Base-by-base conservation (phyloP, 2,888 invertebrate genomes). In the Drosophila cognata region DNA sequence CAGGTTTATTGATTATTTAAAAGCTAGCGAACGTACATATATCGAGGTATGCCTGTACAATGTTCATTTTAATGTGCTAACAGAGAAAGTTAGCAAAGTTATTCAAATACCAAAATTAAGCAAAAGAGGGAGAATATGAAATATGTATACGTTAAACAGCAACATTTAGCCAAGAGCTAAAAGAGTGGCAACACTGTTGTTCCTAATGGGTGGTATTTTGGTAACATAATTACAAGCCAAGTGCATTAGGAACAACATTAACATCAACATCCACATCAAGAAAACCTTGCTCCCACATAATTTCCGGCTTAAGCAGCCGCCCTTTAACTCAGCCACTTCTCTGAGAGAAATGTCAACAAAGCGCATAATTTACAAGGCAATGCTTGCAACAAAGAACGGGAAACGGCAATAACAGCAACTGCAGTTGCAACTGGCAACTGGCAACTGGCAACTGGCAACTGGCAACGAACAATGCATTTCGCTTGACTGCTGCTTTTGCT, bases 341-440 rank as follows among this genome's bases (percentile, higher is more conserved):
- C 71, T 52, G 65, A 68, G 33, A 74, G 83, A 66, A 87, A 77
- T 88, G 85, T 88, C 84, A 86, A 88, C 84, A 86, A 84, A 86
- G 88, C 87, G 80, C 88, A 77, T 86, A 88, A 86, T 88, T 86
- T 88, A 80, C 89, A 86, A 86, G 80, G 55, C 55, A 88, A 84
- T 71, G 82, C 77, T 77, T 58, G 77, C 84, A 88, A 85, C 84
- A 85, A 85, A 86, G 84, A 81, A 67, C 89, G 76, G 87, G 84
- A 85, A 86, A 79, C 70, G 56, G 65, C 80, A 84, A 72, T 73
- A 73, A 57, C 70, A 70, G 25, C 68, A 72, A 48, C 65, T 52
- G 59, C 79, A 70, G 57, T 77, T 57, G 51, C 71, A 50, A 52
- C 38, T 28, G 55, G 10, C 66, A 53, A 53, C 60, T 43, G 28